phyloP scores from a whole-genome alignment of 2,888 invertebrate species.

The Mythimna pallens region DNA sequence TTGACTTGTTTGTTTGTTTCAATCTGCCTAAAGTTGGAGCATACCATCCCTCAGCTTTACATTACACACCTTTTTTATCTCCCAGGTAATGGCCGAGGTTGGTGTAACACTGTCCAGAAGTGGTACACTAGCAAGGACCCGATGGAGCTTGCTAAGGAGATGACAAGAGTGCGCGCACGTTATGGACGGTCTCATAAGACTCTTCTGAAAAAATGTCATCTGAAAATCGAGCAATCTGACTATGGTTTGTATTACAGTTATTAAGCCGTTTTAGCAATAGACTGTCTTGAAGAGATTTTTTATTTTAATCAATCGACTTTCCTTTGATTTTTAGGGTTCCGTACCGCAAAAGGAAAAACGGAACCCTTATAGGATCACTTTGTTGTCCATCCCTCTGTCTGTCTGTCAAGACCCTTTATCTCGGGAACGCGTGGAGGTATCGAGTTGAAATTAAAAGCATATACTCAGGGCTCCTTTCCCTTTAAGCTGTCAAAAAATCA shows the following conservation, averaged over 20 bases:
- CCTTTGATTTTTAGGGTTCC: background rate
- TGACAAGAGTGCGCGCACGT: slow-evolving; percentile 91
- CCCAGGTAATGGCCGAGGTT: slow-evolving; percentile 91
- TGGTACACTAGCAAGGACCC: slow-evolving; percentile 93
- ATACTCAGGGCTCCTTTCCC: too few species aligned
- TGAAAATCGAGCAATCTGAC: slow-evolving; percentile 87
- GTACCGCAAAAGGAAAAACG: too few species aligned
- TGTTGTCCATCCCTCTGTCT: too few species aligned
- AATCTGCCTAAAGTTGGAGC: background rate
- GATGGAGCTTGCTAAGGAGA: slow-evolving; percentile 91
- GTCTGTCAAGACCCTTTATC: too few species aligned
- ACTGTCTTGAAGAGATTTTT: slow-evolving; percentile 1
- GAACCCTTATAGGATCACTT: too few species aligned
- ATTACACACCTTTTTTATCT: background rate
- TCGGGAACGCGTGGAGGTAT: too few species aligned
- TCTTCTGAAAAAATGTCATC: slow-evolving; percentile 92
- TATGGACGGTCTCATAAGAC: slow-evolving; percentile 94
- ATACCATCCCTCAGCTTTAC: background rate
- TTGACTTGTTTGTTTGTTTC: background rate
- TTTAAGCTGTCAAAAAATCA: too few species aligned
- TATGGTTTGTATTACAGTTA: slow-evolving; percentile 73
- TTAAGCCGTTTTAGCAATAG: background rate
- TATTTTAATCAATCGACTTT: background rate
- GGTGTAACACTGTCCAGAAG: slow-evolving; percentile 91
- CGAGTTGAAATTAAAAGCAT: too few species aligned